phyloP scores from a whole-genome alignment of 2,113 vertebrate species.

The Mastomys natalensis region DNA sequence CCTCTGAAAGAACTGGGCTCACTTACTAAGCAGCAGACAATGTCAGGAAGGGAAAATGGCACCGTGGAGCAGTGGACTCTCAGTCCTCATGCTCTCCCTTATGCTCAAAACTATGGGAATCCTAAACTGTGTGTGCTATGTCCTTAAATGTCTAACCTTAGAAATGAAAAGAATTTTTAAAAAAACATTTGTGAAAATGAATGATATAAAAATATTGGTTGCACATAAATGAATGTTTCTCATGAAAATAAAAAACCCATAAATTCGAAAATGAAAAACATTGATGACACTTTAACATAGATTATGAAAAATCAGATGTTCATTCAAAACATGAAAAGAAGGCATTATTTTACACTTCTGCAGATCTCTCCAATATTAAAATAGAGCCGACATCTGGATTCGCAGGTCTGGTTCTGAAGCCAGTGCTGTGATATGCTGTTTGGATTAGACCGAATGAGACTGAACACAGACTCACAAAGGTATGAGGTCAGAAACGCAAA shows the following conservation, averaged over 20 bases:
- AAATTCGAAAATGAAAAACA: background rate
- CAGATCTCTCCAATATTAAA: background rate
- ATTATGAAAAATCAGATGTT: slow-evolving; percentile 27
- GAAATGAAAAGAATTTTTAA: slow-evolving; percentile 10
- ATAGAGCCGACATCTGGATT: background rate
- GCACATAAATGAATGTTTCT: background rate
- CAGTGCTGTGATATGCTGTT: background rate
- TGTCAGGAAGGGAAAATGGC: slow-evolving; percentile 9
- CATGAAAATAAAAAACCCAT: background rate
- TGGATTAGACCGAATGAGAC: background rate
- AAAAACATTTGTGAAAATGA: background rate
- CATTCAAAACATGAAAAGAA: background rate
- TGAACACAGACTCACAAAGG: background rate
- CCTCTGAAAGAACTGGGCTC: background rate
- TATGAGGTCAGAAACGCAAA: background rate
- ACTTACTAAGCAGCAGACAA: background rate
- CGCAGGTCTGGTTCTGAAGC: background rate
- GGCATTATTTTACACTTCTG: slow-evolving; percentile 11
- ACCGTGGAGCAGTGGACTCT: background rate
- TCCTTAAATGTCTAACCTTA: background rate
- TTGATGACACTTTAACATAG: background rate
- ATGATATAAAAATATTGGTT: background rate
- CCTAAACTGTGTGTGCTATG: background rate
- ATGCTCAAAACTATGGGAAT: background rate
- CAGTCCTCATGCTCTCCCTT: background rate